Evolutionary conservation across 2,797 vertebrate genomes (phyloP).

Genomic region (Fratercula arctica): DNA sequence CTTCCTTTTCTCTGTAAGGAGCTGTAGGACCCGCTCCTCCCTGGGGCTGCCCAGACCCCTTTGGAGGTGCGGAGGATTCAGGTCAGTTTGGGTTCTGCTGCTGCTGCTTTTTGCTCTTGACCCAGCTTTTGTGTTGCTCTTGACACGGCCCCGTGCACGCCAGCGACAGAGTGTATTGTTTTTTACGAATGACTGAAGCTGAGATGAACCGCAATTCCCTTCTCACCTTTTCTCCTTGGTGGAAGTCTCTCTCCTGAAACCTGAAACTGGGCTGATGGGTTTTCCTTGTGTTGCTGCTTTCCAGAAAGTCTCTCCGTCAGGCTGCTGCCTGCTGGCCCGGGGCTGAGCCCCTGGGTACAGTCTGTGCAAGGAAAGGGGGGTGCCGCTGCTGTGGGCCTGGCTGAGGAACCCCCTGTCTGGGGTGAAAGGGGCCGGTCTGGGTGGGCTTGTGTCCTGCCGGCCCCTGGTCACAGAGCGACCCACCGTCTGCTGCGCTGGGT

Average conservation of each 20-base stretch:
- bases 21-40: neutral
- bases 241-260: neutral
- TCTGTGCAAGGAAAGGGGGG: neutral
- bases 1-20: conserved; percentile 25
- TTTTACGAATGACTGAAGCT: neutral
- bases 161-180: neutral
- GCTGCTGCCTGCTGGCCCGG: neutral
- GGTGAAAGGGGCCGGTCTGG: neutral
- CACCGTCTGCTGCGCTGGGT: accelerated
- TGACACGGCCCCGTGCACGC: accelerated
- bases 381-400: accelerated
- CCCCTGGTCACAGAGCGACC: neutral
- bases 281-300: neutral
- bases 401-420: neutral
- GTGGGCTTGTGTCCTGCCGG: neutral
- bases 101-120: neutral
- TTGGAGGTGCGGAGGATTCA: neutral
- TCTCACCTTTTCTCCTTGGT: neutral
- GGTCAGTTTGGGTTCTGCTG: conserved; percentile 27
- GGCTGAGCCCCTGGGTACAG: accelerated
- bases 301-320: neutral
- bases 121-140: neutral
- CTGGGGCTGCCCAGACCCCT: neutral
- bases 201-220: neutral
- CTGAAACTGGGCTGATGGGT: neutral